Base-by-base conservation (phyloP, 2,888 invertebrate species). In the Tromatobia lineatoria region DNA sequence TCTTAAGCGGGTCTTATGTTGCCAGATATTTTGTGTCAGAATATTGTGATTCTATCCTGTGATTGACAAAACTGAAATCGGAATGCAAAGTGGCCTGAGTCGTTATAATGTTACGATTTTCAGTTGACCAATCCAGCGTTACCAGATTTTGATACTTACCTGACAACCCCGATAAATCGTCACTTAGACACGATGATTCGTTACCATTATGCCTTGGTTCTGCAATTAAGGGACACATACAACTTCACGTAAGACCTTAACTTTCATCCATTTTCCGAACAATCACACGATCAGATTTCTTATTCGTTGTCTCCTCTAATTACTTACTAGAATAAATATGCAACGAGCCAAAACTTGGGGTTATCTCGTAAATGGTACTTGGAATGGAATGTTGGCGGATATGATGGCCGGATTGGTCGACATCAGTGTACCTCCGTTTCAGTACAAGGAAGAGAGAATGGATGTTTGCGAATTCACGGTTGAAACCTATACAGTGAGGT, bases 371-470 rank as follows among this genome's bases (percentile, higher is more conserved):
- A 92, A 92, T 73, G 91, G 91, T 0, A 87, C 89, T 8, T 91
- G 89, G 69, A 89, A 89, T 79, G 92, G 91, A 25, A 90, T 91
- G 29, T 57, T 92, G 4, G 91, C 90, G 1, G 90, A 91, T 18
- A 90, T 92, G 90, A 66, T 89, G 23, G 86, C 88, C 42, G 91
- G 91, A 6, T 67, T 85, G 85, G 94, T 95, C 0, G 97, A 97
- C 89, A 95, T 96, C 73, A 96, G 96, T 0, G 96, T 95, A 11
- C 95, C 96, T n/a, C 95, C 96, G 0, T 93, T 96, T 70, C 95
- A 96, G 93, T 95, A 95, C 90, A 95, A 96, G 88, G 89, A 93
- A 18, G 96, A 96, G 88, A 94, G 97, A 87, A 79, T 94, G 73
- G 93, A 93, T 86, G 94, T 95, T 82, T 94, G 95, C 80, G 95